phyloP scores from a whole-genome alignment of 2,113 vertebrate species.

The Symphodus melops region DNA sequence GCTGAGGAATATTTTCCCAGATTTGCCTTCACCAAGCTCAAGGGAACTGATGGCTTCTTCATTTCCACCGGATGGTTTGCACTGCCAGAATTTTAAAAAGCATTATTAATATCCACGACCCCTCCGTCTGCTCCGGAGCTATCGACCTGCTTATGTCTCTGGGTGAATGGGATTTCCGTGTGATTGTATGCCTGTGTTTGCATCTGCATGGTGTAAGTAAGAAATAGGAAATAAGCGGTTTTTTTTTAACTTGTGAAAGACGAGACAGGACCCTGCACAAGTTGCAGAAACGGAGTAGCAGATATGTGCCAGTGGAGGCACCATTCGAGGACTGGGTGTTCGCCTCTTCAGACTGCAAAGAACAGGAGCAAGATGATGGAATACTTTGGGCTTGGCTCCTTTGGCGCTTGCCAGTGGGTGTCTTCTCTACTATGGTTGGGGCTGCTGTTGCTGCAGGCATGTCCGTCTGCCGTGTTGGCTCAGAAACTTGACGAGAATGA shows the following conservation, averaged over 20 bases:
- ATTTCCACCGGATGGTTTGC: constrained; percentile 29
- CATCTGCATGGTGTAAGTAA: constrained; percentile 54
- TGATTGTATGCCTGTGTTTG: constrained; percentile 48
- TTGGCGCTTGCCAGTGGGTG: constrained; percentile 71
- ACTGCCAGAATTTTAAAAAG: constrained; percentile 44
- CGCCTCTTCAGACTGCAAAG: constrained; percentile 35
- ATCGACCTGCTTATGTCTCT: constrained; percentile 12
- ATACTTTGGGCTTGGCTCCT: constrained; percentile 58
- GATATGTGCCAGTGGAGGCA: constrained; percentile 64
- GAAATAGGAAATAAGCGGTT: constrained; percentile 13
- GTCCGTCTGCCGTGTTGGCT: constrained; percentile 75
- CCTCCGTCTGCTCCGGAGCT: constrained; percentile 22
- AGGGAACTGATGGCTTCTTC: constrained; percentile 49
- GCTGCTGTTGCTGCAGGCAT: constrained; percentile 84
- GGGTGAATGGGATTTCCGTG: constrained; percentile 42
- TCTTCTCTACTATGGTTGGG: constrained; percentile 78
- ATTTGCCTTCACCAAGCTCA: constrained; percentile 18
- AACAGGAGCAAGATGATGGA: constrained; percentile 39
- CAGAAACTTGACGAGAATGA: constrained; percentile 95
- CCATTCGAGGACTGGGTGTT: constrained; percentile 41
- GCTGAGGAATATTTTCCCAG: constrained; percentile 45
- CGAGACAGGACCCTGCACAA: constrained; percentile 33
- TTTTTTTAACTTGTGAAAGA: constrained; percentile 11
- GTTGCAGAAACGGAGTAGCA: constrained; percentile 26
- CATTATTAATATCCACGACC: constrained; percentile 33